Evolutionary conservation across 2,113 vertebrate species (phyloP), one percentile per base, ranked within the genome.

Genomic region (Microcebus murinus): DNA sequence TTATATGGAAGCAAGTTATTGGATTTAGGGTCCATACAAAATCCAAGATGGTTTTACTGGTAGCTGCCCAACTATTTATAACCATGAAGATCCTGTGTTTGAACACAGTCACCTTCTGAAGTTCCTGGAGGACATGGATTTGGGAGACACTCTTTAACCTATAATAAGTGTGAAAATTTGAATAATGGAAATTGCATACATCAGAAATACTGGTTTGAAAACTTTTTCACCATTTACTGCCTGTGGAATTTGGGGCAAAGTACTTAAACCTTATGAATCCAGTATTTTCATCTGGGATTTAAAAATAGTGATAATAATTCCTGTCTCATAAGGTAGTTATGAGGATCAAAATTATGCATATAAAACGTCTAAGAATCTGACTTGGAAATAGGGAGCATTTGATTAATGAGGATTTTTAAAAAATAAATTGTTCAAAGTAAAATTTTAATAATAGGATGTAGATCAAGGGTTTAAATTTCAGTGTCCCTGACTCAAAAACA

Each of bases 401-500:
- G 25, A 50, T 50, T 59, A 77, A 52, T 50, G 20, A 6, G 1
- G n/a, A 83, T 65, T 86, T 86, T 74, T 87, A 0, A 52, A 89
- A 77, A 76, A 48, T 59, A 39, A 18, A 12, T 57, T n/a, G 1
- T 36, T 14, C 12, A 74, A 74, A 39, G 29, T 55, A 50, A 91
- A 91, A 65, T 80, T 93, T 70, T 73, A 94, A 74, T 63, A 82
- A 77, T 83, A 86, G 79, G 3, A 61, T 8, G 6, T 42, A 23
- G 48, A 91, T 81, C 45, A 81, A 85, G 8, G 3, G 23, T 92
- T 95, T 90, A 11, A 96, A 83, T 71, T 90, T 31, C 29, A 68
- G 27, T 34, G 10, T 80, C 14, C 21, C 27, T 95, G 45, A 94
- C 21, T 59, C 13, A n/a, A 80, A 76, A 81, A 85, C 45, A 39